Conservation (phyloP, 2,888 invertebrate genomes). For the Steinernema hermaphroditum region DNA sequence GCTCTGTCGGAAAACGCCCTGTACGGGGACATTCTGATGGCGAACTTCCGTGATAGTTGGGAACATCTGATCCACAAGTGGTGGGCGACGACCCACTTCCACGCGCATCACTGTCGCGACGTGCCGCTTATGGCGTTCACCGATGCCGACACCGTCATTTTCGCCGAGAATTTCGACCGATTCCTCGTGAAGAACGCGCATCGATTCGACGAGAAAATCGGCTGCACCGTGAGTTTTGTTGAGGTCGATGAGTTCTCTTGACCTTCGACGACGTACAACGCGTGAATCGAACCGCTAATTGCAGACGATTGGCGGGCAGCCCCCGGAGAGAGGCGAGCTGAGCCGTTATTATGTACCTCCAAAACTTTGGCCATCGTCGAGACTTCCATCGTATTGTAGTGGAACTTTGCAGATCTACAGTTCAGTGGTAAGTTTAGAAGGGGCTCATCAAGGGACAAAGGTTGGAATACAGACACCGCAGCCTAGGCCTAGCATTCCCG, state of each 20-base stretch:
- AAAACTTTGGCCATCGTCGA: background rate
- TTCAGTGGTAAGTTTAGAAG: background rate
- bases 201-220: conserved; percentile 16
- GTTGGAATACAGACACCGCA: background rate
- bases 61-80: conserved; percentile 18
- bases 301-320: conserved; percentile 5
- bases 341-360: background rate
- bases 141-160: conserved; percentile 4
- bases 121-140: conserved; percentile 14
- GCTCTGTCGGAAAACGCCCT: background rate
- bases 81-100: conserved; percentile 25
- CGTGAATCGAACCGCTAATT: background rate
- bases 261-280: background rate
- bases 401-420: conserved; percentile 21
- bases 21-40: conserved; percentile 10
- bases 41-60: conserved; percentile 5
- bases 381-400: conserved; percentile 2
- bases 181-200: background rate
- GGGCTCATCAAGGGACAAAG: background rate
- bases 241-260: background rate
- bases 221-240: conserved; percentile 6
- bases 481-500: no score
- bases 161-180: conserved; percentile 20
- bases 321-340: background rate
- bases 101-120: conserved; percentile 14